phyloP scores from a whole-genome alignment of 2,888 invertebrate species.

The Nebria salina region DNA sequence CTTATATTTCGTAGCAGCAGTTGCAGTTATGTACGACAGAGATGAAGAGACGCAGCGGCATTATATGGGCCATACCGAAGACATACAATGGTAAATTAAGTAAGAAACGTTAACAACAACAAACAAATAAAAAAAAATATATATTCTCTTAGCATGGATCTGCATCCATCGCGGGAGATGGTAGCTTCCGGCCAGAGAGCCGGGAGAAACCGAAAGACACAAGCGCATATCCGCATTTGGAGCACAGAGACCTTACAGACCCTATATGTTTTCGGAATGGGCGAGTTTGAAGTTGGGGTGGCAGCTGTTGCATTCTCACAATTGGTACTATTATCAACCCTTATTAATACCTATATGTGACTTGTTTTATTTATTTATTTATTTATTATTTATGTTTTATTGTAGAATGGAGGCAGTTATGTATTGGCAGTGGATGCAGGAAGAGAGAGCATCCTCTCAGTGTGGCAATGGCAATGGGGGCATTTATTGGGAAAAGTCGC shows the following conservation, averaged over 20 bases:
- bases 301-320: conserved; percentile 90
- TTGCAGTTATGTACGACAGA: conserved; percentile 87
- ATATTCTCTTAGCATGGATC: conserved; percentile 73
- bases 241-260: conserved; percentile 90
- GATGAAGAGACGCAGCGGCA: conserved; percentile 89
- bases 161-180: conserved; percentile 87
- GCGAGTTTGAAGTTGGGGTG: conserved; percentile 87
- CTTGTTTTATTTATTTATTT: neutral
- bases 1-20: conserved; percentile 91
- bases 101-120: neutral
- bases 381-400: conserved; percentile 48
- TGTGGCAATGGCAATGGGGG: conserved; percentile 97
- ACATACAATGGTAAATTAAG: conserved; percentile 82
- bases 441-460: conserved; percentile 87
- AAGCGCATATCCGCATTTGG: conserved; percentile 93
- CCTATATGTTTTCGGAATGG: conserved; percentile 90
- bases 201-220: conserved; percentile 83
- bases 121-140: conserved; percentile 39
- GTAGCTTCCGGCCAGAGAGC: conserved; percentile 91
- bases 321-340: conserved; percentile 67
- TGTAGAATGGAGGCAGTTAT: conserved; percentile 88
- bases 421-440: conserved; percentile 90
- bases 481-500: conserved; percentile 93
- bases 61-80: conserved; percentile 91
- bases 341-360: too few species aligned